A percentile compares a stretch with the other conserved stretches of the same genome.
These are phyloP conservation scores for Colletes gigas DNA, from an alignment of 1,140 invertebrate genomes.

Conservation along the genomic window DNA sequence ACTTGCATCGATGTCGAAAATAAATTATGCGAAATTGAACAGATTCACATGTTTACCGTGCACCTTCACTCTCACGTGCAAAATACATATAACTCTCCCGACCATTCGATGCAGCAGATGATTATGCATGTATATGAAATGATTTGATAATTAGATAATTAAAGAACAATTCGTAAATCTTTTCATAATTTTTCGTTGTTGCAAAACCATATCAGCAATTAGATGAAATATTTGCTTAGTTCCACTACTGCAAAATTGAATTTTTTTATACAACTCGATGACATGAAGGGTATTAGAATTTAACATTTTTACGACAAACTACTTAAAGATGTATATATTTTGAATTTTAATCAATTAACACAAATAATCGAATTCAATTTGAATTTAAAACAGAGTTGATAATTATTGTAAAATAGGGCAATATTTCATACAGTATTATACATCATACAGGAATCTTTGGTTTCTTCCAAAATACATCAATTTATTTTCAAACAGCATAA, in stretches of 20 bases:
- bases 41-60: not conserved
- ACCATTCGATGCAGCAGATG: not conserved
- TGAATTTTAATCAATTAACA: no score
- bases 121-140: not conserved
- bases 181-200: not conserved
- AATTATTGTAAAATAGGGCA: no score
- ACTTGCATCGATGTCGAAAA: not conserved
- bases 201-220: not conserved
- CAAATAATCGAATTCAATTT: no score
- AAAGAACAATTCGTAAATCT: not conserved
- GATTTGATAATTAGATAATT: no score
- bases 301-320: no score
- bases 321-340: no score
- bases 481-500: no score
- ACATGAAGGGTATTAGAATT: no score
- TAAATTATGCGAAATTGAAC: not conserved
- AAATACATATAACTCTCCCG: not conserved
- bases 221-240: not conserved
- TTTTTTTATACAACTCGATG: not conserved
- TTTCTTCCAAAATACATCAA: no score
- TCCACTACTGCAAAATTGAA: not conserved
- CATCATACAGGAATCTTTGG: no score
- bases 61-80: conserved; percentile 29
- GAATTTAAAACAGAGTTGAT: no score
- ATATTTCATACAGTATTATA: no score